A percentile compares a stretch with the other conserved stretches of the same genome.
phyloP scores from a whole-genome alignment of 2,113 vertebrate species.

The Zingel zingel region DNA sequence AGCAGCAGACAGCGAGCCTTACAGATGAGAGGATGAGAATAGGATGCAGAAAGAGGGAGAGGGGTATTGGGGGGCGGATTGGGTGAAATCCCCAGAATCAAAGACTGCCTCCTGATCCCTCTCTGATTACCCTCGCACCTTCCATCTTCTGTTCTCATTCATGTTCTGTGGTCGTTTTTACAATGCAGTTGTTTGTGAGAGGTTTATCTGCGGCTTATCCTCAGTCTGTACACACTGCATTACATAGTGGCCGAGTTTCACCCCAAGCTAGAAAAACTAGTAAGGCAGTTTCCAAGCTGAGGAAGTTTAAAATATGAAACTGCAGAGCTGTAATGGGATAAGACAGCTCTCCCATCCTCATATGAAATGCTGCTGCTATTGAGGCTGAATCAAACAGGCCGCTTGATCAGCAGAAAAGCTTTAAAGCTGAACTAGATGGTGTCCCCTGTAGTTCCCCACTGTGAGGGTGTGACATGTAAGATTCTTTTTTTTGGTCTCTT shows the following conservation, averaged over 20 bases:
- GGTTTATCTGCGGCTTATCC: slow-evolving; percentile 47
- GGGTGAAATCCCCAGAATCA: slow-evolving; percentile 27
- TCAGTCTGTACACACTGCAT: slow-evolving; percentile 4
- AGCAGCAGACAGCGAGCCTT: slow-evolving; percentile 20
- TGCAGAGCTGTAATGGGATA: slow-evolving; percentile 33
- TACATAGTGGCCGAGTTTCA: neutral
- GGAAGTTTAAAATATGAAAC: slow-evolving; percentile 46
- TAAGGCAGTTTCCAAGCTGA: slow-evolving; percentile 6
- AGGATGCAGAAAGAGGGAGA: slow-evolving; percentile 9
- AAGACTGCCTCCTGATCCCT: slow-evolving; percentile 20
- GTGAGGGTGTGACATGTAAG: slow-evolving; percentile 4
- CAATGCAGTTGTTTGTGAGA: slow-evolving; percentile 28
- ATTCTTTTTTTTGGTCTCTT: neutral
- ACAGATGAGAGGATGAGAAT: slow-evolving; percentile 8
- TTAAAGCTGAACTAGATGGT: slow-evolving; percentile 61
- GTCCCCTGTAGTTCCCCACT: slow-evolving; percentile 18
- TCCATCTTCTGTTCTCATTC: neutral
- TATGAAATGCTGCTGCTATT: slow-evolving; percentile 39
- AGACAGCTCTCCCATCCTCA: slow-evolving; percentile 28
- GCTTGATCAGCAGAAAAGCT: slow-evolving; percentile 70
- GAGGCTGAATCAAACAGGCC: slow-evolving; percentile 44
- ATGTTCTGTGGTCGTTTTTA: slow-evolving; percentile 21
- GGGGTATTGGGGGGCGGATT: neutral
- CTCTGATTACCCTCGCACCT: slow-evolving; percentile 15
- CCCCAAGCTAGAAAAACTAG: slow-evolving; percentile 19